Conservation (phyloP, 2,797 vertebrate genomes). For the Crenuchus spilurus region DNA sequence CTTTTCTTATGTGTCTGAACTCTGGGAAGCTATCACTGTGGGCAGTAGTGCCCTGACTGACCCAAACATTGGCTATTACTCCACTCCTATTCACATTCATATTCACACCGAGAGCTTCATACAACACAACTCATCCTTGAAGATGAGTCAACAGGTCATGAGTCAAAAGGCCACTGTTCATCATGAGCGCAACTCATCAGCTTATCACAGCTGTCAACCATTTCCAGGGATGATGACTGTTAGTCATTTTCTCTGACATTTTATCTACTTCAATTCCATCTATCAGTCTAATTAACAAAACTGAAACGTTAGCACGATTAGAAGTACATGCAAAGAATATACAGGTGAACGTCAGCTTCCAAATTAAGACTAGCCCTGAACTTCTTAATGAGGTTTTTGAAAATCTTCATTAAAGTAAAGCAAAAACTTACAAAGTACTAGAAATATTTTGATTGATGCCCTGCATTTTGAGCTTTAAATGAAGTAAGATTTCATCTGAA, state of each 20-base stretch:
- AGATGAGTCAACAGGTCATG: conserved; percentile 13
- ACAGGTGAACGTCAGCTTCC: too few relatives aligned
- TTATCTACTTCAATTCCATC: conserved; percentile 19
- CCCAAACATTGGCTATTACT: neutral
- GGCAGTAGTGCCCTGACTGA: conserved; percentile 15
- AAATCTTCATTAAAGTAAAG: too few relatives aligned
- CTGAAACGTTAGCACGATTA: too few relatives aligned
- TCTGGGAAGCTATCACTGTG: conserved; percentile 14
- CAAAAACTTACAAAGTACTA: too few relatives aligned
- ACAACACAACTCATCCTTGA: neutral
- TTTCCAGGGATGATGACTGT: neutral
- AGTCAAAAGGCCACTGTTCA: conserved; percentile 14
- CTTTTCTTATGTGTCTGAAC: conserved; percentile 19
- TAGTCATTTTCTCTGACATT: conserved; percentile 13
- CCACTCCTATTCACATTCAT: neutral
- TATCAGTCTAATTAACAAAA: conserved; percentile 36
- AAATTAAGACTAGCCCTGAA: too few relatives aligned
- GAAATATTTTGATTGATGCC: too few relatives aligned
- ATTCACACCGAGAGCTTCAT: conserved; percentile 6
- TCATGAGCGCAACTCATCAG: neutral
- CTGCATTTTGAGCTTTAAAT: neutral
- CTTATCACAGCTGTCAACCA: neutral
- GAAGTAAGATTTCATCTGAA: neutral
- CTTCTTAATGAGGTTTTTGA: too few relatives aligned
- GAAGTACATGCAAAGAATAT: neutral